phyloP scores from a whole-genome alignment of 2,113 vertebrate species.

The Stictonetta naevosa region DNA sequence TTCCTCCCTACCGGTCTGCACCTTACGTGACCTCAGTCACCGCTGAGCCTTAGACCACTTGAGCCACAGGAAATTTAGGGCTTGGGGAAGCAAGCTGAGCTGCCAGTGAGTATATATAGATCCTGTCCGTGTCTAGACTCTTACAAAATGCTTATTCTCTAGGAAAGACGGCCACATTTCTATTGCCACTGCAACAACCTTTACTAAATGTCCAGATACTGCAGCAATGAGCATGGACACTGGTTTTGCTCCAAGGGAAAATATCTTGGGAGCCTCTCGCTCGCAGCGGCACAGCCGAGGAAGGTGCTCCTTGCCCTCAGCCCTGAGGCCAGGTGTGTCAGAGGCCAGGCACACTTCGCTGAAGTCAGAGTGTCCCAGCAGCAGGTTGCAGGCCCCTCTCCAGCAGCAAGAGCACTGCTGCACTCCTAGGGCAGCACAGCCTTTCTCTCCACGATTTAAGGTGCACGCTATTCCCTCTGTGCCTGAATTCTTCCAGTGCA shows the following conservation, averaged over 20 bases:
- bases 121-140: neutral
- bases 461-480: fast-evolving
- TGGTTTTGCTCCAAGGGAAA: neutral
- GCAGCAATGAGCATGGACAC: neutral
- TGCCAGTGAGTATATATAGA: neutral
- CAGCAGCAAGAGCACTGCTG: neutral
- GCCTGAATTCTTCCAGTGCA: neutral
- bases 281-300: neutral
- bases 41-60: neutral
- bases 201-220: fast-evolving
- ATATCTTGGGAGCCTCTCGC: neutral
- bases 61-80: neutral
- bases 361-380: fast-evolving
- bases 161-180: neutral
- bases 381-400: neutral
- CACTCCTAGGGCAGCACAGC: fast-evolving
- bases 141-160: neutral
- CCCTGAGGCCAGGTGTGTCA: neutral
- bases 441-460: neutral
- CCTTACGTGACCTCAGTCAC: neutral
- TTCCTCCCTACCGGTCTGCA: neutral
- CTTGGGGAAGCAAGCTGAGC: neutral
- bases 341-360: neutral
- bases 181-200: neutral
- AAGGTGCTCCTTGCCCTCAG: neutral